Evolutionary conservation across 2,113 vertebrate species (phyloP).

Genomic region (Perccottus glenii): DNA sequence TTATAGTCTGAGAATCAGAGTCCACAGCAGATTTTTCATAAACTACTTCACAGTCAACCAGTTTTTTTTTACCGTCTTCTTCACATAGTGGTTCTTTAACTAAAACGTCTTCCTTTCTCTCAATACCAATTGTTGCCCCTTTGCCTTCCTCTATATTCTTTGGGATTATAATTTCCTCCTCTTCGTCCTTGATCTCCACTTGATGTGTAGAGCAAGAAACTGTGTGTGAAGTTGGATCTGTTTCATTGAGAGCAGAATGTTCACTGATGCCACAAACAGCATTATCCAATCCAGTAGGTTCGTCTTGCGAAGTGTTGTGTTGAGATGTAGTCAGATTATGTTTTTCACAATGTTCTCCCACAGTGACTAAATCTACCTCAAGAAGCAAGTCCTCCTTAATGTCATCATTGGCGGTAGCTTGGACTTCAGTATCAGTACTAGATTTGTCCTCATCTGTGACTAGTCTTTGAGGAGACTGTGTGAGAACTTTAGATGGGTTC

Average conservation of each 20-base stretch:
- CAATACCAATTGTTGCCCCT: constrained; percentile 10
- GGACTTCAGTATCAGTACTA: constrained; percentile 32
- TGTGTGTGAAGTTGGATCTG: constrained; percentile 33
- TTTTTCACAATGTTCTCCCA: constrained; percentile 69
- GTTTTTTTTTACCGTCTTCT: constrained; percentile 45
- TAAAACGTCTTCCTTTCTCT: constrained; percentile 32
- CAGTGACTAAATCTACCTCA: constrained; percentile 75
- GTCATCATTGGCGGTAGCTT: constrained; percentile 58
- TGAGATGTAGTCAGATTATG: constrained; percentile 14
- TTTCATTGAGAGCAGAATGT: constrained; percentile 5
- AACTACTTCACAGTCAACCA: constrained; percentile 69
- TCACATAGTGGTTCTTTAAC: constrained; percentile 2
- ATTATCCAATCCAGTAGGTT: neutral
- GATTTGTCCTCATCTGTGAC: constrained; percentile 11
- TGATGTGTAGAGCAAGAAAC: constrained; percentile 59
- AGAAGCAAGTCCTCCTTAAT: constrained; percentile 73
- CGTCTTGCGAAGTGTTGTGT: constrained; percentile 27
- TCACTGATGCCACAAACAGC: constrained; percentile 8
- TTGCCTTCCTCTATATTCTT: constrained; percentile 48
- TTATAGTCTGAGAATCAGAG: constrained; percentile 48
- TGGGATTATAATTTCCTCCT: constrained; percentile 70
- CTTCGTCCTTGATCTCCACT: constrained; percentile 74
- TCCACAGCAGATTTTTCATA: constrained; percentile 57
- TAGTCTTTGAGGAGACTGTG: constrained; percentile 20
- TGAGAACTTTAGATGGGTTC: neutral